Conservation (phyloP, 2,888 invertebrate genomes). For the Drosophila nr. fundita region DNA sequence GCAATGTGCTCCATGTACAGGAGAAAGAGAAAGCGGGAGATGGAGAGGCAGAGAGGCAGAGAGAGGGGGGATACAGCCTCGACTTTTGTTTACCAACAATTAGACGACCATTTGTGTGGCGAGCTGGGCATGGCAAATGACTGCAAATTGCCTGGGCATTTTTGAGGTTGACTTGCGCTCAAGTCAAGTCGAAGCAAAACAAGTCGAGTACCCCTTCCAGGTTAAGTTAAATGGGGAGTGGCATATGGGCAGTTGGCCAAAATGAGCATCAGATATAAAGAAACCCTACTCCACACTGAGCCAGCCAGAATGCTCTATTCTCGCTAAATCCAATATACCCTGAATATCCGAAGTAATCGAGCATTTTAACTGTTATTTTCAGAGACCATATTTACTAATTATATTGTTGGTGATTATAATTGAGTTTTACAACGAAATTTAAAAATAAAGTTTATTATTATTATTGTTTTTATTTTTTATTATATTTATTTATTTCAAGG, state of each 20-base stretch:
- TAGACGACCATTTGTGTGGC: conserved; percentile 60
- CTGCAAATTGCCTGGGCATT: conserved; percentile 72
- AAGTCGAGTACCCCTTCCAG: not conserved
- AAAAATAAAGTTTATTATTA: not conserved
- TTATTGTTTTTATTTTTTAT: not conserved
- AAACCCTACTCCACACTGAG: not conserved
- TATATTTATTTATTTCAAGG: not conserved
- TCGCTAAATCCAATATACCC: not conserved
- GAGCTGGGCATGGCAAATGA: conserved; percentile 70
- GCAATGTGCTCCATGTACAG: not conserved
- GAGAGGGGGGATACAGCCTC: not conserved
- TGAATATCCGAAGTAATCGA: not conserved
- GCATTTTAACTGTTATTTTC: not conserved
- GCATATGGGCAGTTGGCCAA: conserved; percentile 50
- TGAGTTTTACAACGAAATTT: not conserved
- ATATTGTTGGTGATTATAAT: not conserved
- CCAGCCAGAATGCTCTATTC: not conserved
- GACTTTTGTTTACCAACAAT: conserved; percentile 80
- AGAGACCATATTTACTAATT: not conserved
- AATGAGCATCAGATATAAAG: conserved; percentile 20
- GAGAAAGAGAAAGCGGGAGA: not conserved
- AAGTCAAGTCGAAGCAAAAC: conserved; percentile 11
- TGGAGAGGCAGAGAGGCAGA: not conserved
- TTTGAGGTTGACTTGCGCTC: conserved; percentile 59
- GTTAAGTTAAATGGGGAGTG: conserved; percentile 22